Evolutionary conservation across 2,113 vertebrate species (phyloP).

Genomic region (Oenanthe oenanthe): DNA sequence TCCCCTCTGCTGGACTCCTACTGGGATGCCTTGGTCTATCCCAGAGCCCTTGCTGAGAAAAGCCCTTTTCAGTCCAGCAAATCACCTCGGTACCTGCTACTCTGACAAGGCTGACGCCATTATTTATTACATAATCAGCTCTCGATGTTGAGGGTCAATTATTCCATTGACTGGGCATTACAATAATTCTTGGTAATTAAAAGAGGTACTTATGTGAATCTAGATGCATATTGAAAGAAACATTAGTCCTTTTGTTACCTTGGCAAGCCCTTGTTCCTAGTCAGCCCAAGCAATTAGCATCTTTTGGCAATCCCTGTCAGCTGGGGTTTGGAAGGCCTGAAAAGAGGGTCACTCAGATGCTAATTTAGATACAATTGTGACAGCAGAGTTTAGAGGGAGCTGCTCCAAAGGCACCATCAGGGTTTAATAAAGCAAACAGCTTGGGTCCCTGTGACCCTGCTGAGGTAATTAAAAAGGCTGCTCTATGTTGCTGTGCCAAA

Average conservation of each 20-base stretch:
- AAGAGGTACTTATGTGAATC: slow-evolving; percentile 81
- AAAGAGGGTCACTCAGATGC: slow-evolving; percentile 82
- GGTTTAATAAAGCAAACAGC: slow-evolving; percentile 86
- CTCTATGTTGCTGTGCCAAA: slow-evolving; percentile 76
- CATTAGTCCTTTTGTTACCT: slow-evolving; percentile 83
- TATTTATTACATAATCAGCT: slow-evolving; percentile 76
- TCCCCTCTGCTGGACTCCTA: slow-evolving; percentile 66
- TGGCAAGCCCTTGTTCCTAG: slow-evolving; percentile 76
- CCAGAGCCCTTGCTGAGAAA: slow-evolving; percentile 73
- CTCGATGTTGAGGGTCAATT: slow-evolving; percentile 80
- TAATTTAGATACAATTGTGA: slow-evolving; percentile 90
- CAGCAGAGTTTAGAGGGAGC: slow-evolving; percentile 70
- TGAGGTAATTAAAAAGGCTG: slow-evolving; percentile 80
- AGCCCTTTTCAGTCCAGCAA: slow-evolving; percentile 69
- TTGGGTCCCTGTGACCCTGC: slow-evolving; percentile 78
- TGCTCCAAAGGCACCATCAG: slow-evolving; percentile 72
- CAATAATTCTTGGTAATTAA: slow-evolving; percentile 84
- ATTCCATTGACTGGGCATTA: slow-evolving; percentile 81
- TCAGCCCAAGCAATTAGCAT: slow-evolving; percentile 83
- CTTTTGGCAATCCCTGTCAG: slow-evolving; percentile 82
- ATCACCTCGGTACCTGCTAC: slow-evolving; percentile 70
- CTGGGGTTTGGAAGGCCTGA: slow-evolving; percentile 70
- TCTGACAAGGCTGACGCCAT: slow-evolving; percentile 69
- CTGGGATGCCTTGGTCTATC: slow-evolving; percentile 66
- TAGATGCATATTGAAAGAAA: slow-evolving; percentile 80